phyloP scores from a whole-genome alignment of 1,140 invertebrate species.

The Antheraea mylitta region DNA sequence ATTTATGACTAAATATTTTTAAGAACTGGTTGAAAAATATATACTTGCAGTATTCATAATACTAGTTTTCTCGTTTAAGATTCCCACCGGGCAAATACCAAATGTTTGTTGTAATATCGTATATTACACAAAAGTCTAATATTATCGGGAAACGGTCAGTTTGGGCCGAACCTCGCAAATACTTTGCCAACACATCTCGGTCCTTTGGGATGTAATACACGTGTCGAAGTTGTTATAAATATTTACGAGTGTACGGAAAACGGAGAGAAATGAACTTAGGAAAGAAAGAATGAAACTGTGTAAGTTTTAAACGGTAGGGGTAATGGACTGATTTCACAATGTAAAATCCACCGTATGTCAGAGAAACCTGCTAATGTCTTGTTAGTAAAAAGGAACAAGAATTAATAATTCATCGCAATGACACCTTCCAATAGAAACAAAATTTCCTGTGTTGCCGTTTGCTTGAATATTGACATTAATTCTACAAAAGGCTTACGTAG shows the following conservation, averaged over 20 bases:
- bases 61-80: background rate
- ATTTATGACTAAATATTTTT: no score
- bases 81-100: background rate
- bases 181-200: background rate
- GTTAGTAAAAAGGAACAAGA: no score
- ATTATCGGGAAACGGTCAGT: background rate
- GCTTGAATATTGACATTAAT: background rate
- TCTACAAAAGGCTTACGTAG: background rate
- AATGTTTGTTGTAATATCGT: background rate
- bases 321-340: no score
- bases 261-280: background rate
- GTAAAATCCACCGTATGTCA: no score
- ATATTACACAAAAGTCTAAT: background rate
- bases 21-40: background rate
- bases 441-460: no score
- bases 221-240: background rate
- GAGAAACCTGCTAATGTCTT: no score
- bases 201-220: constrained; percentile 1
- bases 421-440: no score
- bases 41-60: background rate
- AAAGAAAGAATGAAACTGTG: no score
- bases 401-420: no score
- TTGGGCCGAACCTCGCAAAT: background rate
- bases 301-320: no score
- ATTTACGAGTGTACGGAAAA: background rate